Conservation (phyloP, 2,888 invertebrate genomes). For the Corbicula japonica region DNA sequence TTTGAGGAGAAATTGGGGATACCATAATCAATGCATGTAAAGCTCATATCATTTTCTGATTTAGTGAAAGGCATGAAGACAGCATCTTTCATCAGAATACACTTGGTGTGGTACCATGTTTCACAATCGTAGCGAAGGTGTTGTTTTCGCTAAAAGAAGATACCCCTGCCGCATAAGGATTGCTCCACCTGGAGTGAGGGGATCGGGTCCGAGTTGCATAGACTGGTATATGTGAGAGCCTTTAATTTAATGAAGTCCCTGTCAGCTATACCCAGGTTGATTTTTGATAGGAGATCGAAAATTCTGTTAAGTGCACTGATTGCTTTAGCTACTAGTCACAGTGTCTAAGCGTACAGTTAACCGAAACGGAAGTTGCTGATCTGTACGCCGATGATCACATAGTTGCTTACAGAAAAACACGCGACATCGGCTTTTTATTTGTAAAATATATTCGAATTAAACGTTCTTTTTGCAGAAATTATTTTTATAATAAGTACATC, state of each 20-base stretch:
- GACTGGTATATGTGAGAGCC: neutral
- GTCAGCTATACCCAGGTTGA: conserved; percentile 2
- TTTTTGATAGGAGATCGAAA: too few relatives aligned
- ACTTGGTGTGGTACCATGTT: conserved; percentile 2
- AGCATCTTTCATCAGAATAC: conserved; percentile 7
- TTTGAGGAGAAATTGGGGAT: conserved; percentile 13
- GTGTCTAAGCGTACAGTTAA: too few relatives aligned
- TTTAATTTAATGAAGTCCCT: conserved; percentile 3
- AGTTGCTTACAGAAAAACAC: too few relatives aligned
- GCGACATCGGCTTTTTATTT: too few relatives aligned
- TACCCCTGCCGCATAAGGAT: neutral
- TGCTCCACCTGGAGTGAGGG: conserved; percentile 3
- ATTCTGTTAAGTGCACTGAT: too few relatives aligned
- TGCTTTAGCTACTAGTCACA: neutral
- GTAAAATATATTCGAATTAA: too few relatives aligned
- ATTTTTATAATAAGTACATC: too few relatives aligned
- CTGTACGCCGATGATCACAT: too few relatives aligned
- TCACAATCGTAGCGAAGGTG: conserved; percentile 17
- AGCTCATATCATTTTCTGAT: conserved; percentile 25
- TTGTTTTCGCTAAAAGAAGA: too few relatives aligned
- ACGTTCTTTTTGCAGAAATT: too few relatives aligned
- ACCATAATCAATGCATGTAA: neutral
- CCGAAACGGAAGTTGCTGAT: too few relatives aligned
- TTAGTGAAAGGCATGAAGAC: conserved; percentile 28
- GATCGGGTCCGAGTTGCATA: too few relatives aligned